Evolutionary conservation across 2,113 vertebrate species (phyloP).

Genomic region (Vulpes ferrilata): DNA sequence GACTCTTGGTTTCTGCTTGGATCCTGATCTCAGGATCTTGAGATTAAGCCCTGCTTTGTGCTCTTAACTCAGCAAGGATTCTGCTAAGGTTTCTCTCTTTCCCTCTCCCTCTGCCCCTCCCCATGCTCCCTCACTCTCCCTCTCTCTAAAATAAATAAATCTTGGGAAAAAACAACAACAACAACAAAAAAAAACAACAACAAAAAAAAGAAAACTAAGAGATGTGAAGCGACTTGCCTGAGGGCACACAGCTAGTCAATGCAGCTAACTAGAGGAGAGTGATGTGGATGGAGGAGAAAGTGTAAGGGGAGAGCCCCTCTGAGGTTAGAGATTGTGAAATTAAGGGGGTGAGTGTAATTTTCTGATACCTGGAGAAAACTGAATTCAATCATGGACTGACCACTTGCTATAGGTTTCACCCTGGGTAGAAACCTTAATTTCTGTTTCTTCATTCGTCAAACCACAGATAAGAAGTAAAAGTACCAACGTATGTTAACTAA

Average conservation of each 20-base stretch:
- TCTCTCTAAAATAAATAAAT: background rate
- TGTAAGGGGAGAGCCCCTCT: too few relatives aligned
- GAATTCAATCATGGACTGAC: background rate
- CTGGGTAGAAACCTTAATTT: background rate
- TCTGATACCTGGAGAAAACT: background rate
- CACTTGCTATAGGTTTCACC: background rate
- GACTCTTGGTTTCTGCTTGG: background rate
- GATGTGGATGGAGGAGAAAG: accelerated
- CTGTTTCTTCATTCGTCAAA: background rate
- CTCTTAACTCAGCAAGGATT: background rate
- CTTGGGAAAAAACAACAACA: background rate
- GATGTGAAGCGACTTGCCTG: background rate
- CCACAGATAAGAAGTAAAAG: background rate
- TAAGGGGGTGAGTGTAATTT: background rate
- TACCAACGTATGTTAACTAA: background rate
- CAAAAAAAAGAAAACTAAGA: background rate
- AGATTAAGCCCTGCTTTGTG: background rate
- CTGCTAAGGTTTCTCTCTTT: background rate
- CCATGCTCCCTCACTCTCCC: background rate
- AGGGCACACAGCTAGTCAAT: background rate
- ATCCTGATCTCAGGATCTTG: background rate
- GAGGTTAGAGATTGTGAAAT: background rate
- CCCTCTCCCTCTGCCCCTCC: background rate
- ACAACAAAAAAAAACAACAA: background rate
- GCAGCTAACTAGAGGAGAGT: too few relatives aligned